Base-by-base conservation (phyloP, 2,113 vertebrate genomes). In the Capreolus pygargus region DNA sequence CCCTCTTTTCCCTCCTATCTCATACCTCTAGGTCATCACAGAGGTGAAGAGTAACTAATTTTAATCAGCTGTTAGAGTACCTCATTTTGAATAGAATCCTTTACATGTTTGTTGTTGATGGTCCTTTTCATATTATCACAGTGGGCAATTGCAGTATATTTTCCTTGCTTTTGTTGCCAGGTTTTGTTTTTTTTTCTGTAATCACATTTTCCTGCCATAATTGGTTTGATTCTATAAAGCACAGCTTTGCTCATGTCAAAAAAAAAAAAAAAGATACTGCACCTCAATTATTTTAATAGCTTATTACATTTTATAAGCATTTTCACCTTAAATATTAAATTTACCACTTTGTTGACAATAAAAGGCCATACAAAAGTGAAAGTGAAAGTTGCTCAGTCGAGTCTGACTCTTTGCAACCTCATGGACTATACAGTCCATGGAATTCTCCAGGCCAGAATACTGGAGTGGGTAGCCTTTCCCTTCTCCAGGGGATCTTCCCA, bases 181-280 rank as follows among this genome's bases (percentile, higher is more conserved):
- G 3, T 57, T 25, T 11, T 43, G 94, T 97, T 95, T 50, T 50
- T 64, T 39, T 43, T 57, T 45, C 14, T 78, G 30, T 39, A 86
- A 27, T 95, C 43, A 57, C 21, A 28, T 81, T 95, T 86, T 90
- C 43, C 50, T 85, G 25, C 50, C 83, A 67, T 9, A 11, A 12
- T 52, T 30, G 58, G 16, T 95, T 92, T 97, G 83, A 89, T 76
- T 96, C 82, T 33, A 58, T 93, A 57, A 86, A 86, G 16, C 57
- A 39, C 3, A 54, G 58, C 64, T 81, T 95, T 92, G 45, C 27
- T 57, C 15, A 4, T 67, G 30, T 57, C 50, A 58, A 60, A 60
- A 60, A 58, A n/a, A n/a, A n/a, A 58, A 60, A 60, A 28, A 28
- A 47, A 23, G 55, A 60, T 30, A 28, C 27, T 60, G 27, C 61